phyloP scores from a whole-genome alignment of 2,888 invertebrate genomes.

The Agapetus fuscipes region DNA sequence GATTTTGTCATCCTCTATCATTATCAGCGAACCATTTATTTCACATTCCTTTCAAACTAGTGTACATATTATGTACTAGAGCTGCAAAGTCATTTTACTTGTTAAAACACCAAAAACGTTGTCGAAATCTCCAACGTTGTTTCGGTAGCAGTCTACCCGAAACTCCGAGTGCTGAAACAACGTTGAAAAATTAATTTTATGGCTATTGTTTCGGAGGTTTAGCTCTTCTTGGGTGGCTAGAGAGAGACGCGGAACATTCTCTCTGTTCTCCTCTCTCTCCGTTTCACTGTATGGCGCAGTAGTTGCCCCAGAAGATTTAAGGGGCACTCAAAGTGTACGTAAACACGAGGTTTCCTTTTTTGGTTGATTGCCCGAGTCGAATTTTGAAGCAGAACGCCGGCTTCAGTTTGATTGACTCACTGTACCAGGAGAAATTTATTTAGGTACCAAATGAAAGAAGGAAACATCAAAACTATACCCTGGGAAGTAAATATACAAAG shows the following conservation, averaged over 20 bases:
- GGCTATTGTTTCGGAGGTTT: conserved; percentile 16
- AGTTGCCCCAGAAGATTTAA: conserved; percentile 1
- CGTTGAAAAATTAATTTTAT: conserved; percentile 20
- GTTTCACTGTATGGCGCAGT: neutral
- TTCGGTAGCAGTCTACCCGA: no score
- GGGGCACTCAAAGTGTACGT: neutral
- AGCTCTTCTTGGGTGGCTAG: conserved; percentile 11
- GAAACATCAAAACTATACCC: neutral
- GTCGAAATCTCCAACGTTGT: no score
- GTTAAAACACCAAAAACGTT: no score
- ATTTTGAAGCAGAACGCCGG: neutral
- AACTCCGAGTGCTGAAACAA: conserved; percentile 12
- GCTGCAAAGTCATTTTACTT: no score
- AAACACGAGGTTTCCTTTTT: neutral
- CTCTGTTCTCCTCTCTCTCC: neutral
- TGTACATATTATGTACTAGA: no score
- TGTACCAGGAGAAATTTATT: neutral
- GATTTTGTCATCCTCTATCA: no score
- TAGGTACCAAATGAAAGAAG: neutral
- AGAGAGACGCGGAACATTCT: conserved; percentile 9
- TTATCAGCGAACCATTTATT: no score
- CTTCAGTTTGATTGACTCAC: neutral
- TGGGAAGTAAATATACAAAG: neutral
- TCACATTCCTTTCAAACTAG: no score
- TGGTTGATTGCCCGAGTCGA: neutral